phyloP scores from a whole-genome alignment of 2,797 vertebrate species.

The Darevskia nairensis region DNA sequence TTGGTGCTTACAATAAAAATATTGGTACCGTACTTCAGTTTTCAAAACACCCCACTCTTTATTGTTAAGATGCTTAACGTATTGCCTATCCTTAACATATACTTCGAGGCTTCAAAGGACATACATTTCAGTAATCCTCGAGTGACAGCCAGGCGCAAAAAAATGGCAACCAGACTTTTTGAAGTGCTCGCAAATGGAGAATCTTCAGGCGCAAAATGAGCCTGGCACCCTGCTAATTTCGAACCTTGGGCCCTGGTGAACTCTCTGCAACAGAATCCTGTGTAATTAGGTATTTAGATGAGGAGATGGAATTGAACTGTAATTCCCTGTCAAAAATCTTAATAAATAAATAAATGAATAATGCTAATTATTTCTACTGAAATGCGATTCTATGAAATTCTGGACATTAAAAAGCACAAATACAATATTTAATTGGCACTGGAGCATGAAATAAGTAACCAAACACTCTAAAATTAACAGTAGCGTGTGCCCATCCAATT shows the following conservation, averaged over 20 bases:
- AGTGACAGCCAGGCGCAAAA: no score
- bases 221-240: no score
- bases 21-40: no score
- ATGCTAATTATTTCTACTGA: not conserved
- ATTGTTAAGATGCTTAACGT: no score
- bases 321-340: not conserved
- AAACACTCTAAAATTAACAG: slow-evolving; percentile 11
- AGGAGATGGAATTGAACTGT: not conserved
- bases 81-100: no score
- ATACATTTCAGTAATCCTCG: no score
- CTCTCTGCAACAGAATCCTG: not conserved
- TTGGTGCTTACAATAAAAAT: no score
- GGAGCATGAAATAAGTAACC: slow-evolving; percentile 4
- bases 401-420: not conserved
- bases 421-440: slow-evolving; percentile 16
- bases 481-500: slow-evolving; percentile 31
- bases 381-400: not conserved
- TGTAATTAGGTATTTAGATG: not conserved
- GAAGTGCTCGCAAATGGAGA: no score
- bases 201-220: no score
- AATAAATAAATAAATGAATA: not conserved
- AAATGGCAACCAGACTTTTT: no score
- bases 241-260: not conserved
- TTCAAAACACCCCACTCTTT: no score
- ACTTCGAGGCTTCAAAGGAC: no score